phyloP scores from a whole-genome alignment of 2,113 vertebrate genomes.

The Muscicapa adusta region DNA sequence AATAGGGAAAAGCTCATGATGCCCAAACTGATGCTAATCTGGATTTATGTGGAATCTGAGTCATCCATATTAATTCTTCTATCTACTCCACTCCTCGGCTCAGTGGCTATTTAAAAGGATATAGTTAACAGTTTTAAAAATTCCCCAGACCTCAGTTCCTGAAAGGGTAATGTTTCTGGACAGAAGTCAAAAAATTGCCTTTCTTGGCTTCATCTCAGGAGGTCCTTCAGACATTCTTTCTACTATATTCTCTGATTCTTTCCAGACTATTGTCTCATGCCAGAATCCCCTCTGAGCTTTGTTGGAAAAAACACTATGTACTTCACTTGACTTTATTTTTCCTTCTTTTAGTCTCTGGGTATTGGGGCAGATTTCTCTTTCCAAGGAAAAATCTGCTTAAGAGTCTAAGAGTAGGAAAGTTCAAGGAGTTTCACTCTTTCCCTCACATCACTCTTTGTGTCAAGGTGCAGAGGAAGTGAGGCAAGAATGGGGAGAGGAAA shows the following conservation, averaged over 20 bases:
- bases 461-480: not conserved
- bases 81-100: not conserved
- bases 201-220: slow-evolving; percentile 1
- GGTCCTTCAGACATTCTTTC: slow-evolving; percentile 1
- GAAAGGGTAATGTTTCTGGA: not conserved
- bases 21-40: not conserved
- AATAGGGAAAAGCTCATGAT: not conserved
- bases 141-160: not conserved
- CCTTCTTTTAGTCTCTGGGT: not conserved
- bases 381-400: slow-evolving; percentile 24
- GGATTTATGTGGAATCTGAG: not conserved
- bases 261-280: not conserved
- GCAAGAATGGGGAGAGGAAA: not conserved
- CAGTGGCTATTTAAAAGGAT: not conserved
- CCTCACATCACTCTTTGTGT: not conserved
- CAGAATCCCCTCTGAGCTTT: slow-evolving; percentile 7
- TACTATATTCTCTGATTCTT: not conserved
- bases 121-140: slow-evolving; percentile 17
- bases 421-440: slow-evolving; percentile 23
- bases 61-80: not conserved
- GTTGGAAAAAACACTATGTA: not conserved
- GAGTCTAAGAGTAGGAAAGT: not conserved
- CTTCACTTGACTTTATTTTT: slow-evolving; percentile 23
- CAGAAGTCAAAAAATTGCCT: not conserved
- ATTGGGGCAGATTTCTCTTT: not conserved